Evolutionary conservation across 2,797 vertebrate species (phyloP).

Genomic region (Cryptoprocta ferox): DNA sequence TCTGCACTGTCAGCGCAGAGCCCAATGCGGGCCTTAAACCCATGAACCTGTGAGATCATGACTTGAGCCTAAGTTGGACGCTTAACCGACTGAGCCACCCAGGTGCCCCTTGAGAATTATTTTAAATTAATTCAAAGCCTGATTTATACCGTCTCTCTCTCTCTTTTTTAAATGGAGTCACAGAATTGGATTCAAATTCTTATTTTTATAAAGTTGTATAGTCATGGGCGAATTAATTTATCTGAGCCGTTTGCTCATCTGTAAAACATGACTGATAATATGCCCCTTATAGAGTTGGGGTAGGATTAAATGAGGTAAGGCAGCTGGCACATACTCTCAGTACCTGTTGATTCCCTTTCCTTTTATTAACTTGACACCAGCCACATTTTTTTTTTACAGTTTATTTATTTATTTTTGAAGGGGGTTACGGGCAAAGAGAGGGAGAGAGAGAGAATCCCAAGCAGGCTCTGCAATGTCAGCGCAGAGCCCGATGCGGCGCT

Average conservation of each 20-base stretch:
- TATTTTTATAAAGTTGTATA: constrained; percentile 5
- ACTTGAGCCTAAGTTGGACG: too few relatives aligned
- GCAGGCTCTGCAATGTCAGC: too few relatives aligned
- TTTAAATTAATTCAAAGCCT: background rate
- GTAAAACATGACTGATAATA: background rate
- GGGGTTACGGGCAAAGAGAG: too few relatives aligned
- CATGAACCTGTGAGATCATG: too few relatives aligned
- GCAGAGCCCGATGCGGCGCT: too few relatives aligned
- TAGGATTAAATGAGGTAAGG: background rate
- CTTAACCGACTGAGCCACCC: too few relatives aligned
- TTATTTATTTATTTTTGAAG: too few relatives aligned
- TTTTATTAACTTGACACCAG: background rate
- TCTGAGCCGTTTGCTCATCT: background rate
- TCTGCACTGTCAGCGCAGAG: too few relatives aligned
- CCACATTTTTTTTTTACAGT: background rate
- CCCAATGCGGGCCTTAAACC: too few relatives aligned
- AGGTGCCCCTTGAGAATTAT: background rate
- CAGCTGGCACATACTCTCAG: background rate
- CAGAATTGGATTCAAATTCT: background rate
- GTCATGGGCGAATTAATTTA: background rate
- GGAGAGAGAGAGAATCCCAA: too few relatives aligned
- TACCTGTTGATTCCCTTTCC: background rate
- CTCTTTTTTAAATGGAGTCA: too few relatives aligned
- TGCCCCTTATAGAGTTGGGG: background rate
- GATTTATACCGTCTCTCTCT: background rate